Evolutionary conservation across 2,888 invertebrate species (phyloP).

Genomic region (Eutolmus rufibarbis): DNA sequence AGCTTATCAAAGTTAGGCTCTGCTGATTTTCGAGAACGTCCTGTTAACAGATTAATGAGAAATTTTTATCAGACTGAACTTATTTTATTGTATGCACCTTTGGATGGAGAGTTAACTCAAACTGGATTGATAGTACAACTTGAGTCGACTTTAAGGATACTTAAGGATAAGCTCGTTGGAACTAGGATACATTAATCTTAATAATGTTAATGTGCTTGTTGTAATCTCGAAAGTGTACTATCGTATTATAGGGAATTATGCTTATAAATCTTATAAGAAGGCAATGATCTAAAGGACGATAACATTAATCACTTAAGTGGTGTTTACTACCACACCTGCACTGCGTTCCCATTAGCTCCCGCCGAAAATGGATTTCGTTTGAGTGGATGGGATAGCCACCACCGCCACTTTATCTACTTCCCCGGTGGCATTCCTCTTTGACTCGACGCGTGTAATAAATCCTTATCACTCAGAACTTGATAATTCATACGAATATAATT

Average conservation of each 20-base stretch:
- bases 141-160: neutral
- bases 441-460: neutral
- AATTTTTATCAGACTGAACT: neutral
- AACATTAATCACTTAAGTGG: constrained; percentile 27
- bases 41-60: neutral
- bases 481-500: neutral
- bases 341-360: neutral
- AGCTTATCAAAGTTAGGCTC: neutral
- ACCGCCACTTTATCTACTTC: neutral
- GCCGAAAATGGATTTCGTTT: constrained; percentile 1
- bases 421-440: neutral
- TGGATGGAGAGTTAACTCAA: neutral
- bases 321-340: neutral
- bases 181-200: neutral
- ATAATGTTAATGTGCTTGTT: constrained; percentile 15
- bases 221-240: constrained; percentile 26
- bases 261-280: constrained; percentile 21
- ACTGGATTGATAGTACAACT: neutral
- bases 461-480: neutral
- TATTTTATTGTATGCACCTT: neutral
- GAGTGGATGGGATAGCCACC: neutral
- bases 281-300: neutral
- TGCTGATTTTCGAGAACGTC: neutral
- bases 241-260: constrained; percentile 14
- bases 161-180: neutral